phyloP scores from a whole-genome alignment of 1,140 invertebrate genomes.

The Stegodyphus mimosarum region DNA sequence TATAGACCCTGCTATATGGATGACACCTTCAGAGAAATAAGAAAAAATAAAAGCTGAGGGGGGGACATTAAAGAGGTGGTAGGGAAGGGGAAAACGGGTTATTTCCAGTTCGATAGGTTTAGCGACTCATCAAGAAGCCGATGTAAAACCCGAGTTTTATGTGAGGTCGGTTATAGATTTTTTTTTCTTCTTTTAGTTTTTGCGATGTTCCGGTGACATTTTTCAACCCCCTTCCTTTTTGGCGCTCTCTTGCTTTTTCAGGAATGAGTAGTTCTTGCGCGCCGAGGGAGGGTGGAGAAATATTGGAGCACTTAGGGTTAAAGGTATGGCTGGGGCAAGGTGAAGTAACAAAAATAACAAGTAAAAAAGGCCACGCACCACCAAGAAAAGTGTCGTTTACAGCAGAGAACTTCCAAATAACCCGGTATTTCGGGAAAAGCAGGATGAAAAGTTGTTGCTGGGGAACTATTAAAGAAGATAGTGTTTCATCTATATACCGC shows the following conservation, averaged over 20 bases:
- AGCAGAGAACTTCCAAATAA: conserved; percentile 55
- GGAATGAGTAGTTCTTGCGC: conserved; percentile 48
- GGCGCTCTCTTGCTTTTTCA: conserved; percentile 34
- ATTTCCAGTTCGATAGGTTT: conserved; percentile 59
- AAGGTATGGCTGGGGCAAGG: conserved; percentile 52
- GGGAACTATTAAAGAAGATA: conserved; percentile 58
- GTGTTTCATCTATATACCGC: conserved; percentile 33
- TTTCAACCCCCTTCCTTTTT: conserved; percentile 20
- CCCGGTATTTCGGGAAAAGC: conserved; percentile 45
- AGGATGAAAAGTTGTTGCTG: conserved; percentile 56
- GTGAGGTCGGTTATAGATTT: conserved; percentile 54
- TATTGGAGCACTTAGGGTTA: conserved; percentile 59
- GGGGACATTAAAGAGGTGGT: conserved; percentile 26
- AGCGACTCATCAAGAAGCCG: conserved; percentile 52
- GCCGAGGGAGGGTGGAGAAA: conserved; percentile 45
- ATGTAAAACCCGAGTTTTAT: conserved; percentile 57
- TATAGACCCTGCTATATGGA: conserved; percentile 27
- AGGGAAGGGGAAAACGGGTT: conserved; percentile 54
- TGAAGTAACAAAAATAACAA: background rate
- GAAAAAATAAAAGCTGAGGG: conserved; percentile 3
- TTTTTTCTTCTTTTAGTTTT: conserved; percentile 19
- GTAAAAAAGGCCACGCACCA: conserved; percentile 32
- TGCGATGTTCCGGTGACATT: conserved; percentile 21
- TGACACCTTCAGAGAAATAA: conserved; percentile 9
- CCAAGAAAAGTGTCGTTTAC: conserved; percentile 57